Percentiles rank a stretch among this genome's conserved stretches.
These are phyloP conservation scores for Antitype chi DNA, from an alignment of 2,888 invertebrate genomes.

Conservation along the genomic window DNA sequence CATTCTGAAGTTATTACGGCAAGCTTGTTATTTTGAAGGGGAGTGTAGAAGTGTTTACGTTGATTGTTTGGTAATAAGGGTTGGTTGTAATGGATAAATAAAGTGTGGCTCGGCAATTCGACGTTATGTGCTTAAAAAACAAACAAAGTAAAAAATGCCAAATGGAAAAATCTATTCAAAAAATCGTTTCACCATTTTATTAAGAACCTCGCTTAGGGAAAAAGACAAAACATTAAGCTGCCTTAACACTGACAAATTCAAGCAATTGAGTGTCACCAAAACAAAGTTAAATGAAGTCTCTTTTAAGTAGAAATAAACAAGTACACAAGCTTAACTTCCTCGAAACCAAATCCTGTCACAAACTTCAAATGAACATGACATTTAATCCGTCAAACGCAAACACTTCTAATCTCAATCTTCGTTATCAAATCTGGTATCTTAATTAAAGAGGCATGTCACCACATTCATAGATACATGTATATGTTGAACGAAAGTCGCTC, in stretches of 20 bases:
- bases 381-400: slow-evolving; percentile 32
- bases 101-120: neutral
- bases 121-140: too few species aligned
- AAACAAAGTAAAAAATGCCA: too few species aligned
- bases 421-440: slow-evolving; percentile 59
- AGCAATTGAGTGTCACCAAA: neutral
- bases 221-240: neutral
- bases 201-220: neutral
- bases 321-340: neutral
- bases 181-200: too few species aligned
- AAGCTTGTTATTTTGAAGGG: slow-evolving; percentile 13
- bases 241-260: neutral
- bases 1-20: slow-evolving; percentile 28
- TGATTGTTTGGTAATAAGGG: slow-evolving; percentile 11
- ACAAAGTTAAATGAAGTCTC: neutral
- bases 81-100: neutral
- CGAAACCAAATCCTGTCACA: slow-evolving; percentile 1
- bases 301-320: slow-evolving; percentile 8
- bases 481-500: slow-evolving; percentile 50
- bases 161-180: neutral
- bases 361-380: slow-evolving; percentile 18
- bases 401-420: slow-evolving; percentile 36
- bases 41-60: neutral
- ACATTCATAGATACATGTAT: slow-evolving; percentile 37
- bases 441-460: slow-evolving; percentile 55